Evolutionary conservation across 2,113 vertebrate species (phyloP).

Genomic region (Macroglossus sobrinus): DNA sequence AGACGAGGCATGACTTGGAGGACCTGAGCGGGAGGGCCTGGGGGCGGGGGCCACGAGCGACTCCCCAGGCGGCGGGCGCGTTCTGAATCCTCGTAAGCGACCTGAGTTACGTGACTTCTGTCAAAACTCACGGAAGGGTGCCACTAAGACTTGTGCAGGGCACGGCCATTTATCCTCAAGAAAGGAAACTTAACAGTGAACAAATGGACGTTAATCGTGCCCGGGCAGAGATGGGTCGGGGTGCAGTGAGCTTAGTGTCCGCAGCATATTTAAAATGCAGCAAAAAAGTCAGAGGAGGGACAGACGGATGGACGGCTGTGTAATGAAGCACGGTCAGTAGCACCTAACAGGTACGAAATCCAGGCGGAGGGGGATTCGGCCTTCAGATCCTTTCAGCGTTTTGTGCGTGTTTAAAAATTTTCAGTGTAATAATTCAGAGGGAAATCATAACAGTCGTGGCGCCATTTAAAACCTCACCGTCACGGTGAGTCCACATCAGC

Average conservation of each 20-base stretch:
- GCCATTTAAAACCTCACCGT: background rate
- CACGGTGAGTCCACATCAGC: background rate
- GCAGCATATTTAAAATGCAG: background rate
- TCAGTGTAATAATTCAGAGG: background rate
- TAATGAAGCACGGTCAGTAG: fast-evolving
- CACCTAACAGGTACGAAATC: fast-evolving
- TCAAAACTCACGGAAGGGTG: too few relatives aligned
- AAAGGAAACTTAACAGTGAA: background rate
- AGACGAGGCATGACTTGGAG: too few relatives aligned
- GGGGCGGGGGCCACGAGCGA: background rate
- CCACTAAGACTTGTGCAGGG: background rate
- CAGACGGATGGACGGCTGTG: fast-evolving
- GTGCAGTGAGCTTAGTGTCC: background rate
- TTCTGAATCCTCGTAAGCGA: fast-evolving
- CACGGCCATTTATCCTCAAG: background rate
- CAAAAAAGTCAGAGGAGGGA: background rate
- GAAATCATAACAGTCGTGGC: background rate
- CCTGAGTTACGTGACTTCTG: fast-evolving
- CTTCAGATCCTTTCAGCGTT: background rate
- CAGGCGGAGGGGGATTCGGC: fast-evolving
- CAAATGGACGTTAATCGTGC: background rate
- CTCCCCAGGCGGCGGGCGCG: fast-evolving
- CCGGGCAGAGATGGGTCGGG: fast-evolving
- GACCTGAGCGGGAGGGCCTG: too few relatives aligned
- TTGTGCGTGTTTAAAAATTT: background rate